Conservation (phyloP, 2,888 invertebrate species). For the Hemaris fuciformis region DNA sequence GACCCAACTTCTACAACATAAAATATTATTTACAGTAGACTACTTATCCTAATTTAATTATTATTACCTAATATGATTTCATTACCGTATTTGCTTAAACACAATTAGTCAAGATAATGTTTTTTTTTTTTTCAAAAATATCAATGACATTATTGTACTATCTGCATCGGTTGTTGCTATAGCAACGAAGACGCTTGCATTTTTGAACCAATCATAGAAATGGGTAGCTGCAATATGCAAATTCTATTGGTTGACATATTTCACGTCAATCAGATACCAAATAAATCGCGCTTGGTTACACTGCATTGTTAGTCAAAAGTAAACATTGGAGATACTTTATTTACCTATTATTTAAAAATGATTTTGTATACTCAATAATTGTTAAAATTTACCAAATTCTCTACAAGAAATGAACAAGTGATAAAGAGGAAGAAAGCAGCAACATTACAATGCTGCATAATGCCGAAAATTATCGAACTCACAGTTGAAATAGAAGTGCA, state of each 20-base stretch:
- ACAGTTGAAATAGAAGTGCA: slow-evolving; percentile 82
- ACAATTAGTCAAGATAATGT: too few relatives aligned
- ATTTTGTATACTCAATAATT: background rate
- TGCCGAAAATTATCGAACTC: slow-evolving; percentile 81
- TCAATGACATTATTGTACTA: background rate
- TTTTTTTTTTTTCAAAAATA: background rate
- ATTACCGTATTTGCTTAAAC: too few relatives aligned
- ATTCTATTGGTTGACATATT: background rate
- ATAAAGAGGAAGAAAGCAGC: slow-evolving; percentile 19
- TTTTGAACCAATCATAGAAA: background rate
- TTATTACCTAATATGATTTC: too few relatives aligned
- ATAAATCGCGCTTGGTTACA: background rate
- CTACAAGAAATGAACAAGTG: background rate
- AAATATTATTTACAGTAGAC: too few relatives aligned
- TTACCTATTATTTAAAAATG: background rate
- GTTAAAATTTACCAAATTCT: background rate
- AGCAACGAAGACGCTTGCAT: background rate
- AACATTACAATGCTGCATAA: slow-evolving; percentile 40
- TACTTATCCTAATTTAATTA: too few relatives aligned
- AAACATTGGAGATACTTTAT: background rate
- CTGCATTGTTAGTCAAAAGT: background rate
- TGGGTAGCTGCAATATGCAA: background rate
- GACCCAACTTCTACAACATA: too few relatives aligned
- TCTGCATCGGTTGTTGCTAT: background rate
- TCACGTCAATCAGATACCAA: background rate